phyloP scores from a whole-genome alignment of 1,140 invertebrate species.

The Xylocopa sonorina region DNA sequence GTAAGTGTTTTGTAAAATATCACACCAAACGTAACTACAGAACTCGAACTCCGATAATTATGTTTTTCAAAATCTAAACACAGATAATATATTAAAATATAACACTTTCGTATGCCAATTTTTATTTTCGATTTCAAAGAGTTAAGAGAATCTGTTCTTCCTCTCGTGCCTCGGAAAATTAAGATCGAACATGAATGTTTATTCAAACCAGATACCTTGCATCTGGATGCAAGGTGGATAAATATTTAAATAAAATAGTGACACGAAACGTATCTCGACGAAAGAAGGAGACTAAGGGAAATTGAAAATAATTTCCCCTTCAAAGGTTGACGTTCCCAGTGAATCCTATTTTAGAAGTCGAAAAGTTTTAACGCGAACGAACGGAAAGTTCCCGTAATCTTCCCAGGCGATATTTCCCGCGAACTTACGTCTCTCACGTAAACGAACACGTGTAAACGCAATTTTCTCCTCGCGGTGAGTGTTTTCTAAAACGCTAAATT shows the following conservation, averaged over 20 bases:
- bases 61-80: no score
- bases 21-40: no score
- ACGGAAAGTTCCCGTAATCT: slow-evolving; percentile 3
- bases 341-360: neutral
- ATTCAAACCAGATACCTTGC: no score
- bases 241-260: neutral
- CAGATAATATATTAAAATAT: no score
- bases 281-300: neutral
- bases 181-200: neutral
- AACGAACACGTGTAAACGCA: slow-evolving; percentile 11
- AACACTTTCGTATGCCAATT: no score
- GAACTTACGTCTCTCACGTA: neutral
- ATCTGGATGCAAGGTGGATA: no score
- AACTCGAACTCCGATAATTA: no score
- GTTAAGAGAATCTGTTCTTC: neutral
- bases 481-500: neutral
- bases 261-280: neutral
- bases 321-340: neutral
- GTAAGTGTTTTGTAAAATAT: no score
- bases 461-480: slow-evolving; percentile 1
- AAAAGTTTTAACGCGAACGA: neutral
- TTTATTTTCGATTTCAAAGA: no score
- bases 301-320: no score
- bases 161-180: neutral
- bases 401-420: neutral